Evolutionary conservation across 2,113 vertebrate species (phyloP).

Genomic region (Pluvialis apricaria): DNA sequence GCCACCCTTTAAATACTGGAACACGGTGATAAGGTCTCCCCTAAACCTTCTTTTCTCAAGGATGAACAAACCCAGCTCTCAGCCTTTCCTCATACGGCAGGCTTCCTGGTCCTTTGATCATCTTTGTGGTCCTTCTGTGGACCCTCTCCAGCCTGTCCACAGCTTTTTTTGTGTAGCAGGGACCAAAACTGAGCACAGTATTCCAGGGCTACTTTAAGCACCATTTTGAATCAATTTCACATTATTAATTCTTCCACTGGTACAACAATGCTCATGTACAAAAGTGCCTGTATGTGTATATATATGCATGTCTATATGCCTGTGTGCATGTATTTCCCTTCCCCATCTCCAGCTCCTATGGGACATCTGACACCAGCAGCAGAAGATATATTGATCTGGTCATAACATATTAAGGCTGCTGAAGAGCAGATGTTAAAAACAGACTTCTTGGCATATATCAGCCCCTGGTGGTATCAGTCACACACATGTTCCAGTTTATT

Average conservation of each 20-base stretch:
- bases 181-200: neutral
- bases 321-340: neutral
- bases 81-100: neutral
- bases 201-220: constrained; percentile 25
- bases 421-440: constrained; percentile 65
- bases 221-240: constrained; percentile 36
- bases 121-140: neutral
- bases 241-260: constrained; percentile 49
- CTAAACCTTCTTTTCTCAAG: neutral
- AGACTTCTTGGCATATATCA: constrained; percentile 47
- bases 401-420: constrained; percentile 62
- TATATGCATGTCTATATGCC: neutral
- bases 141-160: neutral
- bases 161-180: neutral
- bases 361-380: constrained; percentile 41
- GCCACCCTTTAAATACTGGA: neutral
- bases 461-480: neutral
- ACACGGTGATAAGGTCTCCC: neutral
- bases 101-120: neutral
- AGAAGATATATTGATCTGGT: constrained; percentile 63
- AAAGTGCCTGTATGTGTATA: neutral
- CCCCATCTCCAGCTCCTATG: neutral
- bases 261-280: neutral
- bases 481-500: constrained; percentile 56
- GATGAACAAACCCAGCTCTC: neutral